phyloP scores from a whole-genome alignment of 2,113 vertebrate genomes.

The Nothobranchius furzeri region DNA sequence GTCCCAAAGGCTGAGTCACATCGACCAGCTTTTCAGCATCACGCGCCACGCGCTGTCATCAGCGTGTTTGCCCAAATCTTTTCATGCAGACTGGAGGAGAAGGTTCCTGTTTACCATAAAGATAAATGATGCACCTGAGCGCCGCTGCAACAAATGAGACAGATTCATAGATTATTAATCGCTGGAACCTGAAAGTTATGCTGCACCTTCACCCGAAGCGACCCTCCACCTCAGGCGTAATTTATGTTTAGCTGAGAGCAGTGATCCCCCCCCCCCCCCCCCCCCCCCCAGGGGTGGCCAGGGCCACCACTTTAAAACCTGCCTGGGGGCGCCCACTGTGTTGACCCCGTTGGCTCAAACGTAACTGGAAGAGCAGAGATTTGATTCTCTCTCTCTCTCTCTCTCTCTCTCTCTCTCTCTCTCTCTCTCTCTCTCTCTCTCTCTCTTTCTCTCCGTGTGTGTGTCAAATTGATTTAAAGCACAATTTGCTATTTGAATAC shows the following conservation, averaged over 20 bases:
- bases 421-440: no score
- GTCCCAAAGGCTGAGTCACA: conserved; percentile 37
- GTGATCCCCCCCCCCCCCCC: no score
- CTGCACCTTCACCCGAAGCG: conserved; percentile 19
- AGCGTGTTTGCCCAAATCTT: conserved; percentile 5
- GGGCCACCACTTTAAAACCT: no score
- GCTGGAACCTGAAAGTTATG: conserved; percentile 20
- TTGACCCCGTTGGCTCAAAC: conserved; percentile 15
- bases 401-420: no score
- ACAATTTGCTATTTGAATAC: conserved; percentile 18
- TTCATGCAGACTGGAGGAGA: conserved; percentile 19
- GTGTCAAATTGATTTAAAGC: conserved; percentile 55
- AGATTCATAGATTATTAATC: conserved; percentile 42
- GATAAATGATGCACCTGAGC: conserved; percentile 44
- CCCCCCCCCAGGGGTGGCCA: no score
- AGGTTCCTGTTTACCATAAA: neutral
- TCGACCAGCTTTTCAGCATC: conserved; percentile 14
- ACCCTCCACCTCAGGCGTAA: neutral
- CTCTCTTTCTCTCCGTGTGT: neutral
- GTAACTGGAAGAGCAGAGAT: conserved; percentile 22
- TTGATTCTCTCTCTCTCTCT: neutral
- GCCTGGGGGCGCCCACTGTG: neutral
- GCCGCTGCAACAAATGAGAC: conserved; percentile 39
- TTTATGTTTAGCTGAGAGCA: conserved; percentile 6
- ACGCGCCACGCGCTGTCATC: neutral